Evolutionary conservation across 2,888 invertebrate genomes (phyloP), one percentile per base, ranked within the genome.

Genomic region (Nomada flava): DNA sequence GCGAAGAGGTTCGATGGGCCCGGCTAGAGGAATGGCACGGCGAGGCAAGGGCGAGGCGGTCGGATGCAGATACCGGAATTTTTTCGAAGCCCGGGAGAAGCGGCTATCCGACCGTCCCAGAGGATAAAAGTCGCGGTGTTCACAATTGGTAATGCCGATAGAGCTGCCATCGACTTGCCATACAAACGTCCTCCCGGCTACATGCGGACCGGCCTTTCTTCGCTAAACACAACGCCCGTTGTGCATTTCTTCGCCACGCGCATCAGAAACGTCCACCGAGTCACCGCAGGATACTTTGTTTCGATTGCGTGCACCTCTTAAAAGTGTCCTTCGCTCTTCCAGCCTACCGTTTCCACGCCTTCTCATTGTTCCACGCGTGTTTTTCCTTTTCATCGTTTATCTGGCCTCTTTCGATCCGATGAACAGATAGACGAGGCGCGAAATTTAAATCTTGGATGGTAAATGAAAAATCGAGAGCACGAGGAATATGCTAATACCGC

Each of bases 111-210:
- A 23, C 60, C 26, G 42, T 63, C n/a, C 80, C 75, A 65, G 65
- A 59, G 86, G 82, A 89, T 89, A 88, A 91, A 92, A 89, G 84
- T 86, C 79, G 73, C 77, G 76, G 76, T 73, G 80, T 84, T 87
- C 86, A 87, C 81, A 84, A 83, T 77, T 78, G 85, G 85, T 88
- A 90, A 83, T 82, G 85, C 87, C 91, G 92, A 93, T 93, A 93
- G 92, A 93, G 90, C 93, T 93, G 93, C 92, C 93, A 93, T 90
- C 91, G 89, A 89, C 88, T 91, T 91, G 90, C 93, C 90, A 93
- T 93, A 93, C 92, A 93, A 93, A 92, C 91, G 92, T 93, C 92
- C 87, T 86, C 86, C 78, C 86, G 89, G 89, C 89, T 92, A 91
- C 90, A 89, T 87, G 76, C 77, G 20, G 60, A 73, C 57, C 79